Conservation (phyloP, 2,113 vertebrate genomes). For the Nicator chloris region DNA sequence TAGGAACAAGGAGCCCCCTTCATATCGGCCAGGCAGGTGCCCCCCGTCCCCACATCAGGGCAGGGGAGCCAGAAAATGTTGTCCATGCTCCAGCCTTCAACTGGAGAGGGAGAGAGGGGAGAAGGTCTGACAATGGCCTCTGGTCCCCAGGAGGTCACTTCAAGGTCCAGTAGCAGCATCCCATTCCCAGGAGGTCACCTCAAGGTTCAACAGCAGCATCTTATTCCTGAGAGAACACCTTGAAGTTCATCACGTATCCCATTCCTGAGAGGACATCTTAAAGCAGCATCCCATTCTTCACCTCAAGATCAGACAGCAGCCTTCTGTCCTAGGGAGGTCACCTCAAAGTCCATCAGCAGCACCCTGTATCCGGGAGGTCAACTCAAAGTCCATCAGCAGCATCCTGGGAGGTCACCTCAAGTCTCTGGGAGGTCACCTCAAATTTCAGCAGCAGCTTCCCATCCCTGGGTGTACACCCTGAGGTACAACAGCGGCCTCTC, state of each 20-base stretch:
- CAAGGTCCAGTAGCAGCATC: background rate
- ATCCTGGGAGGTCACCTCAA: background rate
- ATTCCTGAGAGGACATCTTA: too few species aligned
- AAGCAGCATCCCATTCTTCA: too few species aligned
- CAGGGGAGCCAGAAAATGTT: too few species aligned
- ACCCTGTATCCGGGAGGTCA: background rate
- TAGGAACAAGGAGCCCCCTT: background rate
- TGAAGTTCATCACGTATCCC: background rate
- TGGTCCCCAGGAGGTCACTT: background rate
- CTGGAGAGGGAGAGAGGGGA: background rate
- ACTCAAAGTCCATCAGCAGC: background rate
- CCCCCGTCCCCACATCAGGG: rapidly evolving
- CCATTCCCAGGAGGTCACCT: background rate
- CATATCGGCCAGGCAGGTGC: rapidly evolving
- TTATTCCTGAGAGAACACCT: background rate
- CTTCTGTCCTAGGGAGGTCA: background rate
- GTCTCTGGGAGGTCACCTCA: background rate
- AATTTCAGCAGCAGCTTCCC: background rate
- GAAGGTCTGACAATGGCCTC: background rate
- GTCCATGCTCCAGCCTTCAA: background rate
- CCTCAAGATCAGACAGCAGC: background rate
- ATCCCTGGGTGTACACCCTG: background rate
- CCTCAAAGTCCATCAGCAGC: background rate
- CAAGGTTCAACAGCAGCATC: background rate
- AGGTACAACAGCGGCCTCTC: rapidly evolving